Evolutionary conservation across 2,797 vertebrate species (phyloP), one percentile per base, ranked within the genome.

Genomic region (Channallabes apus): DNA sequence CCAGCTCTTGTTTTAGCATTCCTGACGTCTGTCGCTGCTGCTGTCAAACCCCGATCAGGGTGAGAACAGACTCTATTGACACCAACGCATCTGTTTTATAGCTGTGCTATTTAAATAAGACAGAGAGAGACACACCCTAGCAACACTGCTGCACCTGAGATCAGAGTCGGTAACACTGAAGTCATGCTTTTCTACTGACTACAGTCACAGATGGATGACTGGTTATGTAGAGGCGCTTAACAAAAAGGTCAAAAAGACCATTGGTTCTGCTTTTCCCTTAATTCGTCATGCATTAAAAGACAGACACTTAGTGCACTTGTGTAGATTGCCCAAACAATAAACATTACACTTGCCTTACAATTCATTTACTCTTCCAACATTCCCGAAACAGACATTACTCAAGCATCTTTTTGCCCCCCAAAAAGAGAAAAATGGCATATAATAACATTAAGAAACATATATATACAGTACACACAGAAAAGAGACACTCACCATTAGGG

Each of bases 401-500:
- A 12, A 27, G 11, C 27, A 2, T n/a, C 4, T 18, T 64, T 27
- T 27, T 29, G n/a, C 27, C 22, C 1, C 17, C 2, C 65, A 17
- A 6, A 22, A 67, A 32, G 65, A 71, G 68, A 41, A 71, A 22
- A 41, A 22, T 4, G 35, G 2, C 20, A 35, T 38, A 20, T 38
- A 22, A 69, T 69, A 67, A n/a, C 62, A 29, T 32, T 32, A 32
- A 27, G 6, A 18, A 67, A 32, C 59, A 24, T 24, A 62, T 2
- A 62, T 7, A 24, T 22, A 61, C 58, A 35, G 20, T 9, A 24
- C 59, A 64, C 1, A 64, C 12, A 27, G 61, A 12, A 64, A 65
- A 65, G n/a, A 61, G 59, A 27, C 67, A 95, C 96, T 94, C 91
- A 99, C 98, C 97, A 67, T 99, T 99, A 89, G 98, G 98, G 89